These are phyloP conservation scores for Chloroceryle aenea DNA, from an alignment of 2,113 vertebrate species.

Conservation along the genomic window DNA sequence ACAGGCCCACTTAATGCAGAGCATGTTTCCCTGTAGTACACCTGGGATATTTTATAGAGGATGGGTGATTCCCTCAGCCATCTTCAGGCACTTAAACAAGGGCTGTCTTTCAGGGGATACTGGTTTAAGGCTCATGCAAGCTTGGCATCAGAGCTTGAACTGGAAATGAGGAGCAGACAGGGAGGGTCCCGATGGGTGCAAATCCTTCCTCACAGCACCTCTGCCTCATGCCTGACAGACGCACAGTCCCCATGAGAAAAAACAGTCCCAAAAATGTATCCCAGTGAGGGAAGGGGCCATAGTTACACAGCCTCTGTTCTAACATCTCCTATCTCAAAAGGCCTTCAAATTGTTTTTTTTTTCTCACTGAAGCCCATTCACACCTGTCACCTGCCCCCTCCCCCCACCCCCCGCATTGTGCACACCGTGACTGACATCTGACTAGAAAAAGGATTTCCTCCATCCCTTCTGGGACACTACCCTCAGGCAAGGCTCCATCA, in stretches of 20 bases:
- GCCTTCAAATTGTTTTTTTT: too few species aligned
- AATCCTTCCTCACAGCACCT: not conserved
- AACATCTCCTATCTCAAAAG: not conserved
- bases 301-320: not conserved
- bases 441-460: not conserved
- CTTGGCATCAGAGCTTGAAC: not conserved
- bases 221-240: not conserved
- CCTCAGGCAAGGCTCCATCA: not conserved
- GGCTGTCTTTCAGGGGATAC: not conserved
- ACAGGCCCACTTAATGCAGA: rapidly evolving
- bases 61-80: not conserved
- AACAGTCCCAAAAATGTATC: rapidly evolving
- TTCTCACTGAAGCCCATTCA: rapidly evolving
- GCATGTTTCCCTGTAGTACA: rapidly evolving
- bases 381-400: too few species aligned
- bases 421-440: rapidly evolving
- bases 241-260: rapidly evolving
- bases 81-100: not conserved
- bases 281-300: not conserved
- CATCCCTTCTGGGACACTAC: not conserved
- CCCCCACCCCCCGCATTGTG: rapidly evolving
- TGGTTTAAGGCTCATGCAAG: not conserved
- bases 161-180: not conserved
- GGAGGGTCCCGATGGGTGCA: not conserved
- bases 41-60: rapidly evolving